Base-by-base conservation (phyloP, 35 echinoderm and acorn worm genomes). In the Patiria miniata region DNA sequence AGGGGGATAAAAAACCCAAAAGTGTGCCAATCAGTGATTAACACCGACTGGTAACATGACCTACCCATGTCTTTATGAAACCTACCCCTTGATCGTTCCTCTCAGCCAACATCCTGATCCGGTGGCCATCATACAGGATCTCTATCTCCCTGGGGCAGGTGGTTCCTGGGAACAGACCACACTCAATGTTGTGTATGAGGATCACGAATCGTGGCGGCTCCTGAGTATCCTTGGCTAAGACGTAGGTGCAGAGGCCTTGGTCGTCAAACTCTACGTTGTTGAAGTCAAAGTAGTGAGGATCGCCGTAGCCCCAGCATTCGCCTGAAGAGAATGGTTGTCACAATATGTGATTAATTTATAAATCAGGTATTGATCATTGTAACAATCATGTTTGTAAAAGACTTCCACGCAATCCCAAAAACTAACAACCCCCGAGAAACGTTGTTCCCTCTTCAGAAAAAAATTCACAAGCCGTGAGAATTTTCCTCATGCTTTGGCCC, bases 251-350 rank as follows among this genome's bases (percentile, higher is more conserved):
- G 80, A 93, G 93, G 54, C 95, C 95, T 78, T 97, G 95, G 38
- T 93, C 83, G 40, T 93, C 87, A 83, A 97, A 97, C 17, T 93
- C 77, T 34, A 90, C 90, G n/a, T 84, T 87, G 78, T 97, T 89
- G 78, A 97, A 97, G 57, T 93, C 91, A 51, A 52, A 78, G 82
- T 97, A 97, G 38, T 97, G 95, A 1, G 95, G 95, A 90, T 97
- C 95, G 38, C 95, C 95, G 52, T 89, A 97, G 8, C 95, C 95
- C 77, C 76, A 82, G 77, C 95, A 97, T 36, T 90, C 81, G 90
- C 95, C 91, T 93, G 39, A 47, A 4, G 12, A 12, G 42, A 47
- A 47, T 47, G 42, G n/a, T n/a, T n/a, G n/a, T n/a, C n/a, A n/a
- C n/a, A n/a, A n/a, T n/a, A n/a, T n/a, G n/a, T n/a, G n/a, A n/a